Evolutionary conservation across 1,140 invertebrate species (phyloP).

Genomic region (Nasonia longicornis): DNA sequence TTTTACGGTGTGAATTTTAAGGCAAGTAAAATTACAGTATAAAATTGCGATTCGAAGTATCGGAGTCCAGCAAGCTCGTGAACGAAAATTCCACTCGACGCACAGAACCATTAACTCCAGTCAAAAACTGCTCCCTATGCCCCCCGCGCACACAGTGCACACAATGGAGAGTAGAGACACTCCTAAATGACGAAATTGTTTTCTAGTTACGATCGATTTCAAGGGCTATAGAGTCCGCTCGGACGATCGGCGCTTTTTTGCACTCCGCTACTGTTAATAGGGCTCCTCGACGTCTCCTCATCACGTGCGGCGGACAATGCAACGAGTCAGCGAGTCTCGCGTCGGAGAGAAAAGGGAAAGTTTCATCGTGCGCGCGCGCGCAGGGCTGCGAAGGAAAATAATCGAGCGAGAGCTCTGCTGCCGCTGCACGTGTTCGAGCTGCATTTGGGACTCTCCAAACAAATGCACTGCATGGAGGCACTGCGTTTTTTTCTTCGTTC

Average conservation of each 20-base stretch:
- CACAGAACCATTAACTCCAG: background rate
- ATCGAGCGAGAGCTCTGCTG: background rate
- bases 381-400: constrained; percentile 21
- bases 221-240: background rate
- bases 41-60: too few relatives aligned
- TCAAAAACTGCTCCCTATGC: background rate
- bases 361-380: background rate
- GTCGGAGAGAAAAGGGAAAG: constrained; percentile 23
- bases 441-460: constrained; percentile 25
- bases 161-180: constrained; percentile 27
- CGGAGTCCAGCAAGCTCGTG: background rate
- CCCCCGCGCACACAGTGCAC: background rate
- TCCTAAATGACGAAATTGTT: constrained; percentile 33
- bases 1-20: background rate
- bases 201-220: constrained; percentile 9
- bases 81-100: background rate
- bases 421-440: constrained; percentile 16
- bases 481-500: background rate
- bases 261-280: background rate
- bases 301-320: constrained; percentile 8
- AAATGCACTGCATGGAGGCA: constrained; percentile 9
- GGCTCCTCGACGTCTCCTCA: background rate
- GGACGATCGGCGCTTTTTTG: background rate
- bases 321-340: background rate
- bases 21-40: too few relatives aligned